Conservation (phyloP, 1,140 invertebrate species). For the Pantala flavescens region DNA sequence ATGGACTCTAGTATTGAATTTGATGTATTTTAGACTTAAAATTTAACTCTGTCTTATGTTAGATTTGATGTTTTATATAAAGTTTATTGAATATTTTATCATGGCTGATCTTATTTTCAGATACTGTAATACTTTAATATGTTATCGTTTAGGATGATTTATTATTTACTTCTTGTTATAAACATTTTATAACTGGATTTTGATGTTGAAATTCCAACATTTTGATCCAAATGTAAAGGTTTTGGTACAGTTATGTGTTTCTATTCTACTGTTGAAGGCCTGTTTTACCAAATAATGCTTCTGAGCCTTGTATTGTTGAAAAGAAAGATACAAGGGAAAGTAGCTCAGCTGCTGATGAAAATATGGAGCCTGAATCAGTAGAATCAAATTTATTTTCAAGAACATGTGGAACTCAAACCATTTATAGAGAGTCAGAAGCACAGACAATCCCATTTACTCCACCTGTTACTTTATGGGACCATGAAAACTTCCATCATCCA, state of each 20-base stretch:
- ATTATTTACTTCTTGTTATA: too few relatives aligned
- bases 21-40: too few relatives aligned
- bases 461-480: background rate
- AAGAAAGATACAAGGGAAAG: background rate
- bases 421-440: slow-evolving; percentile 61
- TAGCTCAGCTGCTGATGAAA: background rate
- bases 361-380: background rate
- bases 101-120: too few relatives aligned
- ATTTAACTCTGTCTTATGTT: too few relatives aligned
- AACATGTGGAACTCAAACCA: slow-evolving; percentile 51
- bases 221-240: background rate
- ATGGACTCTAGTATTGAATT: too few relatives aligned
- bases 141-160: too few relatives aligned
- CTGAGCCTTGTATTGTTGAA: background rate
- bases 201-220: background rate
- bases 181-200: too few relatives aligned
- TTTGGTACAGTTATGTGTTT: background rate
- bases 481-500: slow-evolving; percentile 30
- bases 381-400: slow-evolving; percentile 20
- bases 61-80: too few relatives aligned
- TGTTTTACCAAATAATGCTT: background rate
- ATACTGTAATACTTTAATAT: too few relatives aligned
- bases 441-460: slow-evolving; percentile 70
- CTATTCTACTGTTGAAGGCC: background rate
- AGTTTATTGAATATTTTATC: too few relatives aligned